Percentiles rank a stretch among this genome's conserved stretches.
These are phyloP conservation scores for Alosa alosa DNA, from an alignment of 2,113 vertebrate genomes.

Conservation along the genomic window DNA sequence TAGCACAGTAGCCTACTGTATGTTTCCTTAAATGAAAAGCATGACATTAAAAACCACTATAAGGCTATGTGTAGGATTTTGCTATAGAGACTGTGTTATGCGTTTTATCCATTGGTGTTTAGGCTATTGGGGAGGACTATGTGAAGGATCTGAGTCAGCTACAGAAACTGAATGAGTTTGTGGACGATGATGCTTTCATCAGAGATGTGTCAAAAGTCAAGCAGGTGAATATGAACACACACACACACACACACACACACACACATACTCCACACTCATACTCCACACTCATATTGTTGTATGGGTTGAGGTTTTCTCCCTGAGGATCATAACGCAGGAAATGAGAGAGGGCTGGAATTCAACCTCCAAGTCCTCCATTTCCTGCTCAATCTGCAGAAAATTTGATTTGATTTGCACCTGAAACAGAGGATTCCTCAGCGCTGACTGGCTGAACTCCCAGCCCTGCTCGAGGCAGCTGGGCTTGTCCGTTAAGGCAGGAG, in stretches of 20 bases:
- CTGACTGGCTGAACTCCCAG: not conserved
- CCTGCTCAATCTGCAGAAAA: not conserved
- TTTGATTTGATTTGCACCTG: not conserved
- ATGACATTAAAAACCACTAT: not conserved
- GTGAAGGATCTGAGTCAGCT: slow-evolving; percentile 88
- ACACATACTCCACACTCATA: not conserved
- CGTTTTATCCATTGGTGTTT: slow-evolving; percentile 21
- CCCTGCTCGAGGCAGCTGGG: not conserved
- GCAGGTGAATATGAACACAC: slow-evolving; percentile 73
- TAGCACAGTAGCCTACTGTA: not conserved
- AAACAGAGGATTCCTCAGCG: not conserved
- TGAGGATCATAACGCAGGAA: not conserved
- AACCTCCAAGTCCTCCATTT: not conserved
- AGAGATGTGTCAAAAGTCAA: slow-evolving; percentile 87
- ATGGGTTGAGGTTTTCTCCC: not conserved
- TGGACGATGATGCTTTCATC: slow-evolving; percentile 79
- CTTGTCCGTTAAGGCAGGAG: not conserved
- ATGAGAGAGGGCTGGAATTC: not conserved
- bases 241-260: not conserved
- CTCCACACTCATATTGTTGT: too few relatives aligned
- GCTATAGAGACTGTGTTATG: not conserved
- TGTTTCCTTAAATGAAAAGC: too few relatives aligned
- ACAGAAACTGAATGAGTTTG: slow-evolving; percentile 75
- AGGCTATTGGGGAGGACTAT: slow-evolving; percentile 93
- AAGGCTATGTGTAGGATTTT: not conserved